phyloP scores from a whole-genome alignment of 2,797 vertebrate species.

The Fistularia tabacaria region DNA sequence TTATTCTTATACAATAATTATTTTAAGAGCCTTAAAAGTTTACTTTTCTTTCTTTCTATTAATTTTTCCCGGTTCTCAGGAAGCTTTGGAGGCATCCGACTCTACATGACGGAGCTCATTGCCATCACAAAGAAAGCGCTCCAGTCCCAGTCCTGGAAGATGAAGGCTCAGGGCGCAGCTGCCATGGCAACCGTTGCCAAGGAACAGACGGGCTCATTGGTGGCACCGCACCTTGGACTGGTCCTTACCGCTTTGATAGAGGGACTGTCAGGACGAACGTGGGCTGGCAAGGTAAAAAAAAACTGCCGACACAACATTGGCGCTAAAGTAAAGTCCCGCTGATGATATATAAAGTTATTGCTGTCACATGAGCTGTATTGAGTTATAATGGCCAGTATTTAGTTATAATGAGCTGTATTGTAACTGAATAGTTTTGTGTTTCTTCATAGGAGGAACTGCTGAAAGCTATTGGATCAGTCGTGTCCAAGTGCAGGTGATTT shows the following conservation, averaged over 20 bases:
- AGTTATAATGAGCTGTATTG: background rate
- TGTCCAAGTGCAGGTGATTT: slow-evolving; percentile 86
- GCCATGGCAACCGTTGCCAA: slow-evolving; percentile 96
- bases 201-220: slow-evolving; percentile 87
- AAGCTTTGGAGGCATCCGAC: slow-evolving; percentile 91
- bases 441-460: slow-evolving; percentile 87
- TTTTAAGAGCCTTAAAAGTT: too few species aligned
- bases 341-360: background rate
- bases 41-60: too few species aligned
- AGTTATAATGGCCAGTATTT: background rate
- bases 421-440: background rate
- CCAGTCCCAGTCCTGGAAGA: slow-evolving; percentile 98
- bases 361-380: too few species aligned
- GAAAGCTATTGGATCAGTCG: slow-evolving; percentile 90
- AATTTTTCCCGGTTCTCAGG: slow-evolving; percentile 66
- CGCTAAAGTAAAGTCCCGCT: background rate
- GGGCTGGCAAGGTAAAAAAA: slow-evolving; percentile 88
- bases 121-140: slow-evolving; percentile 90
- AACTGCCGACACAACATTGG: background rate
- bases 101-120: slow-evolving; percentile 95
- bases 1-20: too few species aligned
- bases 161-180: slow-evolving; percentile 95
- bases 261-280: slow-evolving; percentile 90
- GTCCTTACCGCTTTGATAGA: slow-evolving; percentile 87
- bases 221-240: slow-evolving; percentile 90